These are phyloP conservation scores for Sepioteuthis lessoniana DNA, from an alignment of 2,888 invertebrate genomes.

Conservation along the genomic window DNA sequence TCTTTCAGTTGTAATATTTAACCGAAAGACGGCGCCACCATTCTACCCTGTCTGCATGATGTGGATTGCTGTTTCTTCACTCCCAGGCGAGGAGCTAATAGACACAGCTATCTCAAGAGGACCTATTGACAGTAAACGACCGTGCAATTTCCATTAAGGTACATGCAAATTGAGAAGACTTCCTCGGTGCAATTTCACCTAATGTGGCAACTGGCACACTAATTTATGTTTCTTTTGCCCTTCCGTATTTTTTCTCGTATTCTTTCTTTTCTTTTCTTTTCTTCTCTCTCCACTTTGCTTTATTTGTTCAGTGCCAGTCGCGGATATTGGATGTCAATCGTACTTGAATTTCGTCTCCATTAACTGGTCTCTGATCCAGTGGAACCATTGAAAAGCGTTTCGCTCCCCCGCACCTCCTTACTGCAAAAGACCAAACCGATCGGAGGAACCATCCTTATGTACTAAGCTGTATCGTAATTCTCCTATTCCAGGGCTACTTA, in stretches of 20 bases:
- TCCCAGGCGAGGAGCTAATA: background rate
- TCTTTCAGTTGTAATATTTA: background rate
- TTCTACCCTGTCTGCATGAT: background rate
- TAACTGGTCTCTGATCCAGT: background rate
- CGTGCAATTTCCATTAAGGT: background rate
- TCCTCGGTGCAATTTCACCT: background rate
- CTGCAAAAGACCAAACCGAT: background rate
- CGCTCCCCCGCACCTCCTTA: background rate
- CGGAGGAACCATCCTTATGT: background rate
- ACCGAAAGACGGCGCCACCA: background rate
- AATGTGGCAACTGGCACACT: background rate
- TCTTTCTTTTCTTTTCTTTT: background rate
- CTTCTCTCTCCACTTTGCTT: background rate
- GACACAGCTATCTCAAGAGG: background rate
- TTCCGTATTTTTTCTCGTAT: background rate
- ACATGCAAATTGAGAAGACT: background rate
- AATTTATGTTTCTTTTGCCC: background rate
- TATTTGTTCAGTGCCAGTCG: background rate
- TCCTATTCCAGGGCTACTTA: background rate
- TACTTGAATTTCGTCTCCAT: background rate
- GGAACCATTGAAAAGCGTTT: background rate
- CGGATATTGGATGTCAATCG: constrained; percentile 23
- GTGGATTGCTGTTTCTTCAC: background rate
- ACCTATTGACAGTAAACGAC: background rate
- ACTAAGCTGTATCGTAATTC: background rate